Evolutionary conservation across 1,140 invertebrate species (phyloP).

Genomic region (Chironomus tepperi): DNA sequence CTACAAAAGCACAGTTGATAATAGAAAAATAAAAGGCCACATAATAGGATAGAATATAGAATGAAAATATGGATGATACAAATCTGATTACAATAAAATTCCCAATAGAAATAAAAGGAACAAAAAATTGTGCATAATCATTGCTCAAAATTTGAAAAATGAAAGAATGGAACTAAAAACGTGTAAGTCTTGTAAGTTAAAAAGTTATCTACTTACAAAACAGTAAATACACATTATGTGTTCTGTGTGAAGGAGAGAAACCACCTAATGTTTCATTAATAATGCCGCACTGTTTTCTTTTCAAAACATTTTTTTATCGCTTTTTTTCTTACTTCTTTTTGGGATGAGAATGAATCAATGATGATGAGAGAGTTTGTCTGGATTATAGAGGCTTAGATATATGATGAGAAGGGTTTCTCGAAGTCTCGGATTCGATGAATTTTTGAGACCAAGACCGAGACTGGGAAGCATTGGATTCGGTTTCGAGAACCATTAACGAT

Average conservation of each 20-base stretch:
- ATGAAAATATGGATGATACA: not conserved
- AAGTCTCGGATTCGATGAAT: no score
- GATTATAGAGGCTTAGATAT: no score
- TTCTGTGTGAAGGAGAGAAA: not conserved
- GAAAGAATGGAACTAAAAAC: not conserved
- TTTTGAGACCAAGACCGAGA: no score
- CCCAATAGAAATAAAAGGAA: not conserved
- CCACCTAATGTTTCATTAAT: not conserved
- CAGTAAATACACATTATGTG: not conserved
- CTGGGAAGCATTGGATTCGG: no score
- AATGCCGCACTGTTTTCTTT: conserved; percentile 6
- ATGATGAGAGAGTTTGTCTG: no score
- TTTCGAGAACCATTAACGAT: no score
- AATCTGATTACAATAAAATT: conserved; percentile 8
- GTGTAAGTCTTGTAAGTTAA: not conserved
- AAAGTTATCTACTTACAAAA: not conserved
- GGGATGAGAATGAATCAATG: no score
- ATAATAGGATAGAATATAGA: not conserved
- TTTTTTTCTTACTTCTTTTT: no score
- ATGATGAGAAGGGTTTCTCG: no score
- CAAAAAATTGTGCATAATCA: conserved; percentile 7
- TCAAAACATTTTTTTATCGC: not conserved
- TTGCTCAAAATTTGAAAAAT: conserved; percentile 14
- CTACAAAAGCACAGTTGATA: no score
- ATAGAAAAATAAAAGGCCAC: not conserved